A percentile compares a stretch with the other conserved stretches of the same genome.
phyloP scores from a whole-genome alignment of 1,140 invertebrate genomes.

The Arctopsyche grandis region DNA sequence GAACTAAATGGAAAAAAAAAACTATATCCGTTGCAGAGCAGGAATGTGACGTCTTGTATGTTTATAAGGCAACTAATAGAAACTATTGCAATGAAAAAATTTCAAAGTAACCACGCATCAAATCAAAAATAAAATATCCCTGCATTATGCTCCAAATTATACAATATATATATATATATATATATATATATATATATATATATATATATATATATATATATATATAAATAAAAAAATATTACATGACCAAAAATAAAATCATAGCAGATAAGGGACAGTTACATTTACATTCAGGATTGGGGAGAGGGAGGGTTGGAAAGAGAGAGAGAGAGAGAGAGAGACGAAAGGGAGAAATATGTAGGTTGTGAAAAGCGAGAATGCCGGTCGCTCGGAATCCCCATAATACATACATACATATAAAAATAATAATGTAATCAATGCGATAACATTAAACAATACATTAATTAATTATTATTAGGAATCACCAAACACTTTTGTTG shows the following conservation, averaged over 20 bases:
- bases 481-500: slow-evolving; percentile 37
- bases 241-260: no score
- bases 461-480: slow-evolving; percentile 37
- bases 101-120: slow-evolving; percentile 21
- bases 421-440: slow-evolving; percentile 34
- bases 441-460: slow-evolving; percentile 37
- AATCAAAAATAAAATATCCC: slow-evolving; percentile 2
- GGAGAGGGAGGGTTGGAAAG: no score
- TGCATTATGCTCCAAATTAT: background rate
- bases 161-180: background rate
- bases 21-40: no score
- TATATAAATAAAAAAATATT: background rate
- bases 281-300: no score
- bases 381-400: no score
- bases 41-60: no score
- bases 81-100: slow-evolving; percentile 4
- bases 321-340: no score
- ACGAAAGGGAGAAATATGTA: no score
- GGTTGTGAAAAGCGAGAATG: no score
- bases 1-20: no score
- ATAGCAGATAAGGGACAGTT: no score
- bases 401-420: background rate
- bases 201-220: background rate
- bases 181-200: background rate
- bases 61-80: background rate